These are phyloP conservation scores for Leptinotarsa rubiginosa DNA, from an alignment of 2,888 invertebrate genomes.

Conservation along the genomic window DNA sequence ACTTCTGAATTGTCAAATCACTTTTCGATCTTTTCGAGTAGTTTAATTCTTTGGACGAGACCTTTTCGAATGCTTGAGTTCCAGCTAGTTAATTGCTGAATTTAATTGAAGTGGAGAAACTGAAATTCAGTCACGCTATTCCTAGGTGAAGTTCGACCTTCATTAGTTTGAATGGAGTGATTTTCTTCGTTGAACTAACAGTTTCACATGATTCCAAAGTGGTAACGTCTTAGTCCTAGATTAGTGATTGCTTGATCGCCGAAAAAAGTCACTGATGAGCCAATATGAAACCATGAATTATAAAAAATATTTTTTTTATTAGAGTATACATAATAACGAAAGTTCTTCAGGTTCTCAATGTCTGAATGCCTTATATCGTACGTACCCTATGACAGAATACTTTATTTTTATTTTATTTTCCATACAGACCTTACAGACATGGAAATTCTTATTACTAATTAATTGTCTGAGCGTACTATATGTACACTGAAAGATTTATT, in stretches of 20 bases:
- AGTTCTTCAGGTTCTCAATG: too few species aligned
- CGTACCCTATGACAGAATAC: too few species aligned
- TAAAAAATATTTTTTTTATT: too few species aligned
- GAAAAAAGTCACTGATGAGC: background rate
- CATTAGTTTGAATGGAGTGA: conserved; percentile 38
- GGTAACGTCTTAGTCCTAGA: background rate
- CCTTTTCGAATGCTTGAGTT: conserved; percentile 28
- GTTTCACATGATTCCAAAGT: conserved; percentile 20
- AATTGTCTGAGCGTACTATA: too few species aligned
- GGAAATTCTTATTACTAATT: too few species aligned
- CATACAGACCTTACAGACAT: too few species aligned
- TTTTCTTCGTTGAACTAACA: conserved; percentile 29
- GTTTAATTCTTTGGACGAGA: conserved; percentile 29
- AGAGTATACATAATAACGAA: too few species aligned
- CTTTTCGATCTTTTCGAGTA: conserved; percentile 32
- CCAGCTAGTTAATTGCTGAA: conserved; percentile 53
- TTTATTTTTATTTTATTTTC: too few species aligned
- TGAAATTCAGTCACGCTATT: conserved; percentile 53
- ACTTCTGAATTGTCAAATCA: conserved; percentile 30
- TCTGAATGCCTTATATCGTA: too few species aligned
- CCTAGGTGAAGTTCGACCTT: conserved; percentile 51
- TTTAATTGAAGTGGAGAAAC: conserved; percentile 56
- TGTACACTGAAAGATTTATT: too few species aligned
- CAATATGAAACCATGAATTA: too few species aligned
- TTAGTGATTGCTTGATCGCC: background rate